A percentile compares a stretch with the other conserved stretches of the same genome.
phyloP scores from a whole-genome alignment of 2,888 invertebrate species.

The Gordius sp. region DNA sequence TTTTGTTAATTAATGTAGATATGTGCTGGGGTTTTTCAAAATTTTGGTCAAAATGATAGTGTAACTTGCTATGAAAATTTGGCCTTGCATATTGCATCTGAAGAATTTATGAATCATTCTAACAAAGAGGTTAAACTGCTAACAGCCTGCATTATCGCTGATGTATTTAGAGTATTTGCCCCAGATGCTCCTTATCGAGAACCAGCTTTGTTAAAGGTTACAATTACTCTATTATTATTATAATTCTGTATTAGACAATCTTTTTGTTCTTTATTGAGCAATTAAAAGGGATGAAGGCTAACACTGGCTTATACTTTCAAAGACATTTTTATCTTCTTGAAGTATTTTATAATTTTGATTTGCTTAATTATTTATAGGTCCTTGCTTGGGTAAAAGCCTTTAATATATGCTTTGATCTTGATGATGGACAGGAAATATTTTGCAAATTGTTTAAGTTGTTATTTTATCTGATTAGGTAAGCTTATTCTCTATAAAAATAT shows the following conservation, averaged over 20 bases:
- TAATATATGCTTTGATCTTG: constrained; percentile 89
- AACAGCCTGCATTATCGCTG: constrained; percentile 86
- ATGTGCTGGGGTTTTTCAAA: constrained; percentile 69
- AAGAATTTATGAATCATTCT: constrained; percentile 60
- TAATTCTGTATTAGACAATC: constrained; percentile 28
- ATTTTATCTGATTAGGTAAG: constrained; percentile 82
- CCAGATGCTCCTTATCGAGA: constrained; percentile 93
- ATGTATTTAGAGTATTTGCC: constrained; percentile 76
- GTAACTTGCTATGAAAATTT: constrained; percentile 59
- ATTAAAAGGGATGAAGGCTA: constrained; percentile 66
- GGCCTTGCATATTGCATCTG: constrained; percentile 67
- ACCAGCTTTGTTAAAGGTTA: constrained; percentile 54
- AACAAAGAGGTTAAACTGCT: constrained; percentile 73
- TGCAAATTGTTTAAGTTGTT: constrained; percentile 67
- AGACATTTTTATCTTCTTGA: constrained; percentile 84
- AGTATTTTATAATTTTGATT: constrained; percentile 23
- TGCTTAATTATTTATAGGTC: constrained; percentile 34
- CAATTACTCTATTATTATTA: constrained; percentile 14
- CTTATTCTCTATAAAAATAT: constrained; percentile 13
- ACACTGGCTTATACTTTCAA: constrained; percentile 85
- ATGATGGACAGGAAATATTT: constrained; percentile 87
- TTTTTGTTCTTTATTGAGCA: constrained; percentile 81
- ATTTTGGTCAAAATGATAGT: constrained; percentile 72
- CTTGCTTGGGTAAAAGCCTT: constrained; percentile 88
- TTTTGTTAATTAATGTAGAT: constrained; percentile 30